phyloP scores from a whole-genome alignment of 53 echinoderm and acorn worm species.

The Henricia sp. region DNA sequence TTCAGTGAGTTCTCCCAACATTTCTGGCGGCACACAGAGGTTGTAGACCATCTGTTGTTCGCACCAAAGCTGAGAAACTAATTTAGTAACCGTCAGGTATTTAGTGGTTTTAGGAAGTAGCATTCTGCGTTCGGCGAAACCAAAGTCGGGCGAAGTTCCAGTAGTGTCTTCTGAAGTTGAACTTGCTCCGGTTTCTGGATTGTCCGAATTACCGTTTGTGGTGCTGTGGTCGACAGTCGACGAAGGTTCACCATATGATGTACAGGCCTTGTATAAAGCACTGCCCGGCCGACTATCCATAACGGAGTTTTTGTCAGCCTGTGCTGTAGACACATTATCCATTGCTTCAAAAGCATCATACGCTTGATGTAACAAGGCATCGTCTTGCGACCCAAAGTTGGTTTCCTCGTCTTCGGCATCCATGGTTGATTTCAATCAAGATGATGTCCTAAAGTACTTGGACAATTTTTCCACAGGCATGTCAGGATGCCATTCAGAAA shows the following conservation, averaged over 20 bases:
- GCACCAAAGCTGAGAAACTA: slow-evolving; percentile 91
- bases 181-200: not conserved
- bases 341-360: slow-evolving; percentile 26
- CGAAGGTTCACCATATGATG: not conserved
- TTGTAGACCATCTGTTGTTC: slow-evolving; percentile 89
- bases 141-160: not conserved
- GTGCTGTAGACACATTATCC: not conserved
- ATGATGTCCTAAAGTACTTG: too few species aligned
- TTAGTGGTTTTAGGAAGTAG: not conserved
- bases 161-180: not conserved
- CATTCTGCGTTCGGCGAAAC: not conserved
- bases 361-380: slow-evolving; percentile 40
- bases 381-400: slow-evolving; percentile 44
- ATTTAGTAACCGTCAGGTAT: slow-evolving; percentile 79
- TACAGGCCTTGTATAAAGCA: slow-evolving; percentile 29
- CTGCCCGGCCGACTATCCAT: slow-evolving; percentile 32
- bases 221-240: not conserved
- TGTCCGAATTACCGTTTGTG: not conserved
- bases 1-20: slow-evolving; percentile 35
- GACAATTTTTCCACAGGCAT: too few species aligned
- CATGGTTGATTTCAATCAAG: not conserved
- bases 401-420: slow-evolving; percentile 23
- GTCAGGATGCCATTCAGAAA: too few species aligned
- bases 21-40: slow-evolving; percentile 11
- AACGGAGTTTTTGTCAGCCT: not conserved